Conservation (phyloP, 64 coral and sea anemone genomes). For the Cladopsammia gracilis region DNA sequence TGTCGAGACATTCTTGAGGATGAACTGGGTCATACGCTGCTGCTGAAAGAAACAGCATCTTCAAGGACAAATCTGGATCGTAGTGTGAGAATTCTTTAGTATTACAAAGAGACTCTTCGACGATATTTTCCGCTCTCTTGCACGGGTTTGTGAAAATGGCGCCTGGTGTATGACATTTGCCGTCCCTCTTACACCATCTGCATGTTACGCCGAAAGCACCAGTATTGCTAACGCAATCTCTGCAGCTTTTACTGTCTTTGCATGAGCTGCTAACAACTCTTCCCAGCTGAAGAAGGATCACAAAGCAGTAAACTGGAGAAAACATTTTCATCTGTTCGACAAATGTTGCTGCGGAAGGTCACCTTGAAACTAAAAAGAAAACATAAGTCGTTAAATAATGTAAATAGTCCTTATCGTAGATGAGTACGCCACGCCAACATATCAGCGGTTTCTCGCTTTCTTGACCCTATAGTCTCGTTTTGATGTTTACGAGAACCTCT, state of each 20-base stretch:
- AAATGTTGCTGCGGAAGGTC: too few relatives aligned
- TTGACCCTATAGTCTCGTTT: too few relatives aligned
- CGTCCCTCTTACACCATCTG: slow-evolving; percentile 44
- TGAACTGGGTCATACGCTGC: slow-evolving; percentile 35
- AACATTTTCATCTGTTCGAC: neutral
- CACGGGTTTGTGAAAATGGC: slow-evolving; percentile 18
- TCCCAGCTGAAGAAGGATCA: neutral
- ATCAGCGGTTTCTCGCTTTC: too few relatives aligned
- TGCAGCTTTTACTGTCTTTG: neutral
- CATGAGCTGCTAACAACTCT: neutral
- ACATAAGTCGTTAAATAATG: too few relatives aligned
- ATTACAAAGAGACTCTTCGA: neutral
- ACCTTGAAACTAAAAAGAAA: too few relatives aligned
- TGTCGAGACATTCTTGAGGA: slow-evolving; percentile 41
- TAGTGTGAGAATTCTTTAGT: slow-evolving; percentile 15
- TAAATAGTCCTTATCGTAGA: too few relatives aligned
- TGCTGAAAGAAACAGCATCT: slow-evolving; percentile 59
- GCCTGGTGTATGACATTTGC: slow-evolving; percentile 5
- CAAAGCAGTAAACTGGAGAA: neutral
- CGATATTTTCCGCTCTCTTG: slow-evolving; percentile 47
- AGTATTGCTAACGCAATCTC: neutral
- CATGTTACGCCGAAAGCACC: neutral
- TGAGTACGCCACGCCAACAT: too few relatives aligned
- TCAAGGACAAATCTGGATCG: slow-evolving; percentile 42
- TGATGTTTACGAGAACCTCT: too few relatives aligned